These are phyloP conservation scores for Athene cunicularia DNA, from an alignment of 2,113 vertebrate species.

Conservation along the genomic window DNA sequence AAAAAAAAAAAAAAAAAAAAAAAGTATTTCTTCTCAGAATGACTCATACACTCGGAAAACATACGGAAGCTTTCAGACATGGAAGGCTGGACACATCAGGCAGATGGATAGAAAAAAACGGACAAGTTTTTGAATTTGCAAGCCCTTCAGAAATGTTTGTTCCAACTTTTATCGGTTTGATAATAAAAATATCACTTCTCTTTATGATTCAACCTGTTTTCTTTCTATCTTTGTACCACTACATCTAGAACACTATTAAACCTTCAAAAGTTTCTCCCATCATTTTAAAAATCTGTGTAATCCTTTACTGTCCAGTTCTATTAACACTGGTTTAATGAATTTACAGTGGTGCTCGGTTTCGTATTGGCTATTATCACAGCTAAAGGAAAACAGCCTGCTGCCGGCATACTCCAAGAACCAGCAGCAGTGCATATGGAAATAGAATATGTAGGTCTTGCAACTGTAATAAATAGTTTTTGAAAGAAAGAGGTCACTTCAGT, in stretches of 20 bases:
- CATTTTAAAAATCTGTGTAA: not conserved
- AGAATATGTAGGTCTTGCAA: conserved; percentile 64
- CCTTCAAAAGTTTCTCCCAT: not conserved
- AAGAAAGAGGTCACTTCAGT: conserved; percentile 73
- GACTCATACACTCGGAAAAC: not conserved
- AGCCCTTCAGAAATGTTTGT: not conserved
- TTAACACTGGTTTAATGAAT: not conserved
- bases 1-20: too few species aligned
- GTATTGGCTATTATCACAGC: conserved; percentile 31
- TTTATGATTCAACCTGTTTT: not conserved
- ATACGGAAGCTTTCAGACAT: not conserved
- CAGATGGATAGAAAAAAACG: not conserved
- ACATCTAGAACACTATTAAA: not conserved
- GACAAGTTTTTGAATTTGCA: fast-evolving
- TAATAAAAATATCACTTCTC: not conserved
- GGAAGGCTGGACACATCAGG: not conserved
- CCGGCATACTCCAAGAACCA: conserved; percentile 46
- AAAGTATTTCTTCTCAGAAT: not conserved
- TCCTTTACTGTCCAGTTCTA: not conserved
- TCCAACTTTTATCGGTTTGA: not conserved
- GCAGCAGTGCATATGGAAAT: conserved; percentile 59
- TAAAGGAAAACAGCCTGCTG: conserved; percentile 44
- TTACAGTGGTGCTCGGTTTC: not conserved
- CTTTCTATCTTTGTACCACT: not conserved
- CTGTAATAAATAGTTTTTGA: conserved; percentile 75